Percentiles rank a stretch among this genome's conserved stretches.
phyloP scores from a whole-genome alignment of 2,797 vertebrate species.

The Molossus molossus region DNA sequence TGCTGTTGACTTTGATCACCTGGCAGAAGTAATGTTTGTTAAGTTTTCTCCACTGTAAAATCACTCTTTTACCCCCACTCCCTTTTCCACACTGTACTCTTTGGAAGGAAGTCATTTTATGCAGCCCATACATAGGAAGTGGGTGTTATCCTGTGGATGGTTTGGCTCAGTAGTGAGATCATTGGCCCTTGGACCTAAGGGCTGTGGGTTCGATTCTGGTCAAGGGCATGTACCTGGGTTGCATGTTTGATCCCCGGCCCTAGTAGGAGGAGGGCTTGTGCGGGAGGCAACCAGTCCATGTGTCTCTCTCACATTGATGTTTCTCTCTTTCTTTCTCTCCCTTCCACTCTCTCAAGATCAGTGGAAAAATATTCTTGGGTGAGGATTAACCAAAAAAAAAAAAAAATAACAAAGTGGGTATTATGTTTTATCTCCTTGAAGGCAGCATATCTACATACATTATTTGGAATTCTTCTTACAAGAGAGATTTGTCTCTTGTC shows the following conservation, averaged over 20 bases:
- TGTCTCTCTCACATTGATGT: neutral
- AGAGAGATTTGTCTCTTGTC: constrained; percentile 18
- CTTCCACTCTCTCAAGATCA: neutral
- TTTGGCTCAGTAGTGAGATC: no score
- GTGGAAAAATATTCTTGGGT: neutral
- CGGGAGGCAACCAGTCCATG: neutral
- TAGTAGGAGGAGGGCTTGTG: neutral
- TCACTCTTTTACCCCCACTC: neutral
- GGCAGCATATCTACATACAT: neutral
- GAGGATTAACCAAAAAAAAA: neutral
- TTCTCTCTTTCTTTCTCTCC: neutral
- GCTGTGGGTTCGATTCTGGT: no score
- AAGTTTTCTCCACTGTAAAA: constrained; percentile 28
- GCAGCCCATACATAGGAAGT: neutral
- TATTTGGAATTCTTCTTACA: constrained; percentile 32
- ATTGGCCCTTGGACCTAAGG: no score
- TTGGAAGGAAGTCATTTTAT: constrained; percentile 39
- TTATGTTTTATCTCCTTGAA: neutral
- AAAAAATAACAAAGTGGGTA: neutral
- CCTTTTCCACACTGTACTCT: neutral
- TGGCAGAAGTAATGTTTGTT: constrained; percentile 45
- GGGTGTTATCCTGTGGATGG: neutral
- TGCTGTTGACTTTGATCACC: constrained; percentile 46
- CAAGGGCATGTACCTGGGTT: no score
- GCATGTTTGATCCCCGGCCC: neutral